A percentile compares a stretch with the other conserved stretches of the same genome.
These are phyloP conservation scores for Cyprinodon diabolis DNA, from an alignment of 2,797 vertebrate species.

Conservation along the genomic window DNA sequence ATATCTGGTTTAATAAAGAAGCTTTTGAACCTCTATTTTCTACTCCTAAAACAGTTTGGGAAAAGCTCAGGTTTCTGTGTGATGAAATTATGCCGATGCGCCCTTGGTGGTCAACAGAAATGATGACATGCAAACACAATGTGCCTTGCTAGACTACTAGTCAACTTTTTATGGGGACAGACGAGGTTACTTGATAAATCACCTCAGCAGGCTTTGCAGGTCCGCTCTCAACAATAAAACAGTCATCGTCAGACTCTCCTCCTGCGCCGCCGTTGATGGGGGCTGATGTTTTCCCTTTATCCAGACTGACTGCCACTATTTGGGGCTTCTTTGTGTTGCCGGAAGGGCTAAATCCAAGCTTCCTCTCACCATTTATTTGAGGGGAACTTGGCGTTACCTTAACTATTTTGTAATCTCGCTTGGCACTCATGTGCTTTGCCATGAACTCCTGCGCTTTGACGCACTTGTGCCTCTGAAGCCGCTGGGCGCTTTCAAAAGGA, in stretches of 20 bases:
- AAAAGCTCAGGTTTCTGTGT: slow-evolving; percentile 22
- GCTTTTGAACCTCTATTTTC: slow-evolving; percentile 14
- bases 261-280: slow-evolving; percentile 26
- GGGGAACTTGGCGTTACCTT: slow-evolving; percentile 17
- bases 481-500: slow-evolving; percentile 59
- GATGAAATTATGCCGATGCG: slow-evolving; percentile 1
- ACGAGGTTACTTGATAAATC: slow-evolving; percentile 76
- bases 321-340: slow-evolving; percentile 32
- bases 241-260: slow-evolving; percentile 64
- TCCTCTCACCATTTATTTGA: slow-evolving; percentile 54
- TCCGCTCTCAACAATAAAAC: slow-evolving; percentile 74
- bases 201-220: slow-evolving; percentile 70
- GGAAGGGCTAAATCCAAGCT: slow-evolving; percentile 18
- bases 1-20: slow-evolving; percentile 23
- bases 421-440: slow-evolving; percentile 52
- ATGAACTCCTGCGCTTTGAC: slow-evolving; percentile 69
- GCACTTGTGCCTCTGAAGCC: slow-evolving; percentile 78
- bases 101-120: slow-evolving; percentile 42
- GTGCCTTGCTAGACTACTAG: slow-evolving; percentile 8
- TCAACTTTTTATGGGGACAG: slow-evolving; percentile 73
- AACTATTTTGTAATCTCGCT: slow-evolving; percentile 37
- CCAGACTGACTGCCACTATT: slow-evolving; percentile 25
- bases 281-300: slow-evolving; percentile 17
- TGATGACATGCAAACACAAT: slow-evolving; percentile 38
- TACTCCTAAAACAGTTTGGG: slow-evolving; percentile 20